Base-by-base conservation (phyloP, 2,797 vertebrate genomes). In the Hydrophis major region DNA sequence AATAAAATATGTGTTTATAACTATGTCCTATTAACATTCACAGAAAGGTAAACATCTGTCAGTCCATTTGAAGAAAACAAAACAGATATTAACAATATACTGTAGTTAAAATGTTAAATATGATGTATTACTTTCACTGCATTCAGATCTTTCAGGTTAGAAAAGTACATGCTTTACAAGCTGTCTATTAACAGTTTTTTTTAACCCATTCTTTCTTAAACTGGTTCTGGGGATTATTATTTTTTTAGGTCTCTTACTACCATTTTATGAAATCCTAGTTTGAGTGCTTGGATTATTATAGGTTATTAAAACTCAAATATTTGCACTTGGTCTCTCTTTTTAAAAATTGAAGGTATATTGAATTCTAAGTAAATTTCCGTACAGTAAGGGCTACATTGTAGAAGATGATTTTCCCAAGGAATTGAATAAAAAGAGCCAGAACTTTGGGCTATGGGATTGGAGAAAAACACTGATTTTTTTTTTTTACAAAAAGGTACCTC, bases 31-130 rank as follows among this genome's bases (percentile, higher is more conserved):
- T 83, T 95, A 93, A 92, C 32, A 8, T 3, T 42, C 66, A 93
- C 94, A 57, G 93, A 90, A 96, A 97, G 96, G 92, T 59, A 90
- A 57, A 96, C 94, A 94, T 55, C 63, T 95, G 87, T 95, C 88
- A 93, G 90, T 74, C 92, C 28, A 6, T 47, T 37, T 47, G n/a
- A 5, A 88, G 69, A 93, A 95, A 88, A 89, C 42, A 56, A 88
- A 69, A 47, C 50, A 59, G 37, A 74, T 87, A 86, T 53, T 61
- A 0, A 42, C 37, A 83, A 47, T 83, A 47, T 25, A 83, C 3
- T 83, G 37, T 47, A 0, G 2, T n/a, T 60, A 94, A 95, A 95
- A 66, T 11, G 1, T 11, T 63, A 90, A 78, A 59, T 95, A 60
- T 61, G 92, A 91, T 94, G 94, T 59, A 32, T 59, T 0, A 0